Base-by-base conservation (phyloP, 1,140 invertebrate genomes). In the Penaeus indicus region DNA sequence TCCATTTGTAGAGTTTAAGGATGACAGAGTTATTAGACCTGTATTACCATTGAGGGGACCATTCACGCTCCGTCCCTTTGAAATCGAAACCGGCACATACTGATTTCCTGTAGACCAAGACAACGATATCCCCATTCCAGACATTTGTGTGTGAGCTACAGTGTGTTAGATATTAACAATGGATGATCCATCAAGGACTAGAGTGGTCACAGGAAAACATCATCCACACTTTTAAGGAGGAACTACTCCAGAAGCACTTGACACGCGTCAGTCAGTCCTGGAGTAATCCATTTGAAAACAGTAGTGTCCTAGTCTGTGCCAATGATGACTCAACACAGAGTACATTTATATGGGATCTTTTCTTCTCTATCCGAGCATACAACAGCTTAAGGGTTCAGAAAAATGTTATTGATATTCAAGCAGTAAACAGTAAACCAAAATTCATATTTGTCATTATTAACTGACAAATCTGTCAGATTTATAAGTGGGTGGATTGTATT, bases 21-120 rank as follows among this genome's bases (percentile, higher is more conserved):
- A 81, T 21, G 61, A 78, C 25, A 67, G 42, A 61, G 42, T 32
- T 60, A n/a, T n/a, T 90, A 92, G 91, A 93, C 67, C 93, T 86
- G 93, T 94, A 2, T 92, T 97, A 42, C 94, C 95, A 22, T 90
- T 97, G 0, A 95, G 96, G 38, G 97, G 96, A 1, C 95, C 96
- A 0, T 96, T 96, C 92, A 93, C 95, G n/a, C 86, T 96, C 95
- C 32, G 93, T 77, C 93, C 94, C 25, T 96, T 96, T 90, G 95
- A 91, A 91, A 93, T 0, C 92, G 93, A 5, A 94, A 95, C 4
- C 94, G 95, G 75, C 95, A 96, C 89, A 61, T 94, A 27, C 89
- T 94, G n/a, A 92, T 93, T n/a, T 93, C 93, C 32, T 93, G 92
- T 67, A 91, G 93, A 82, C 93, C 93, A 0, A 75, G 61, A 62